A percentile compares a stretch with the other conserved stretches of the same genome.
Conservation (phyloP, 2,113 vertebrate genomes). For the Indicator maculatus region DNA sequence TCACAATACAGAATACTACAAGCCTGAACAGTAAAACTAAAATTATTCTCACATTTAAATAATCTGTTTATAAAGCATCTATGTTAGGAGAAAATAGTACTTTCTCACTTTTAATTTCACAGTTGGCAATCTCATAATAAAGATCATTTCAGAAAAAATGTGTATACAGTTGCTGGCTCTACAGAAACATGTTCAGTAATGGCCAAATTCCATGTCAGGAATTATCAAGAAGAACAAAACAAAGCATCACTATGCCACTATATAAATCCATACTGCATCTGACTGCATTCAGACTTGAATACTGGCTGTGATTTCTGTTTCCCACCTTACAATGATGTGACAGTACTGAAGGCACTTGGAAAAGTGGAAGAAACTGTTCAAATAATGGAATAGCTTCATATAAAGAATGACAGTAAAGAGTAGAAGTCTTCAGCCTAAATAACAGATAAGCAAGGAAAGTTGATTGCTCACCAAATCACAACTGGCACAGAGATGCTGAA, state of each 20-base stretch:
- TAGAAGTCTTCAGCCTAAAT: neutral
- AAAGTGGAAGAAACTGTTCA: neutral
- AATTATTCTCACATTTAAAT: neutral
- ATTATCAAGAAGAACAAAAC: neutral
- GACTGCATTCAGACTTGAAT: neutral
- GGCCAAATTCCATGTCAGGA: neutral
- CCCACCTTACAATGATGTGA: neutral
- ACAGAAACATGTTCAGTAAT: neutral
- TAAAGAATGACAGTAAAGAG: neutral
- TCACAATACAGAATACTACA: neutral
- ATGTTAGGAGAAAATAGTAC: neutral
- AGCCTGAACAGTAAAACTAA: neutral
- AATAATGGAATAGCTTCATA: neutral
- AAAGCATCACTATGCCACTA: neutral
- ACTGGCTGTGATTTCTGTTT: neutral
- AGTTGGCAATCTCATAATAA: neutral
- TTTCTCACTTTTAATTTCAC: neutral
- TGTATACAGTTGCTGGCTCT: neutral
- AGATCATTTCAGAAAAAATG: neutral
- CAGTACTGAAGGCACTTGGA: neutral
- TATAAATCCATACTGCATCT: neutral
- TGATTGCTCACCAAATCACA: neutral
- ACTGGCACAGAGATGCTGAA: neutral
- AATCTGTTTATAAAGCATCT: neutral
- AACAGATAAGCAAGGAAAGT: neutral